These are phyloP conservation scores for Cladopsammia gracilis DNA, from an alignment of 64 coral and sea anemone genomes.

Conservation along the genomic window DNA sequence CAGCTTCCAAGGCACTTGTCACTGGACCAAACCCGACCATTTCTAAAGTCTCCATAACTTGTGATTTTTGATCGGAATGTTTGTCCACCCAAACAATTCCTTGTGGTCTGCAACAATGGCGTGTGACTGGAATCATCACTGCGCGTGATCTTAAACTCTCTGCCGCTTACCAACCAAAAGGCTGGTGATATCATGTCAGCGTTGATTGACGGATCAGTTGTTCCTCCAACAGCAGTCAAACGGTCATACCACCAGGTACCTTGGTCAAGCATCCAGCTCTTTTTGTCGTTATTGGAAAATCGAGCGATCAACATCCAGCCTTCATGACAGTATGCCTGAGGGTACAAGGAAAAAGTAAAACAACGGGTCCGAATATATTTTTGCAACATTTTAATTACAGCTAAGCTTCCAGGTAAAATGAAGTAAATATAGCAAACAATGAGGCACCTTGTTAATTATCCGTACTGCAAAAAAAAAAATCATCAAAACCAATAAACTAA, in stretches of 20 bases:
- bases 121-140: conserved; percentile 43
- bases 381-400: no score
- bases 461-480: no score
- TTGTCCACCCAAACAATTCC: background rate
- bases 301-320: conserved; percentile 43
- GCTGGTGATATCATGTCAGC: conserved; percentile 27
- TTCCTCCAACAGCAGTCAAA: background rate
- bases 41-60: conserved; percentile 29
- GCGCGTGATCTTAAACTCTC: conserved; percentile 65
- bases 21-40: conserved; percentile 18
- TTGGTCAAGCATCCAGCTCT: conserved; percentile 43
- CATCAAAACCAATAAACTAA: no score
- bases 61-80: background rate
- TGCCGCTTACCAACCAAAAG: conserved; percentile 44
- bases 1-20: conserved; percentile 41
- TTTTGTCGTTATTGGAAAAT: conserved; percentile 50
- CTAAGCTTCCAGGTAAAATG: no score
- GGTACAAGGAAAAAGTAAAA: no score
- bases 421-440: no score
- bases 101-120: background rate
- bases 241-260: conserved; percentile 24
- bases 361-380: no score
- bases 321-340: background rate
- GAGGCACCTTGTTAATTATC: no score
- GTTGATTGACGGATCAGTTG: background rate